A percentile compares a stretch with the other conserved stretches of the same genome.
phyloP scores from a whole-genome alignment of 2,113 vertebrate genomes.

The Alligator sinensis region DNA sequence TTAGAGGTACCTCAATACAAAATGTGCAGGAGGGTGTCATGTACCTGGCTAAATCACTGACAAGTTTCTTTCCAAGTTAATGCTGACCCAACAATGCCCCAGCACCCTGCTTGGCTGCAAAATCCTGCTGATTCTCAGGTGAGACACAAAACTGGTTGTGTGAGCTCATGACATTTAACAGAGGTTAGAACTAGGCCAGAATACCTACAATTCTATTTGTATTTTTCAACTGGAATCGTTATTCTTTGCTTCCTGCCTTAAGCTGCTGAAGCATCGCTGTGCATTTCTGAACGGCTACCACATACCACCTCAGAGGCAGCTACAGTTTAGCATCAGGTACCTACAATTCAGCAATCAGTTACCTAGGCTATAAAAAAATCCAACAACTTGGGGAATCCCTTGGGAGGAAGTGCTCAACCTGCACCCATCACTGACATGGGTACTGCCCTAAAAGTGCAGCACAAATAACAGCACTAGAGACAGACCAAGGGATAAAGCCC shows the following conservation, averaged over 20 bases:
- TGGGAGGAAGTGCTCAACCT: neutral
- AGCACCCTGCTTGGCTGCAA: neutral
- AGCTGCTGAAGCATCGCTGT: neutral
- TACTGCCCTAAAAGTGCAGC: neutral
- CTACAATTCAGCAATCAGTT: neutral
- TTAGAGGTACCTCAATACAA: neutral
- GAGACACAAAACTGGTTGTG: neutral
- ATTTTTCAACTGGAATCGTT: neutral
- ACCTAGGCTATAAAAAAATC: neutral
- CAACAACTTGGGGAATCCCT: neutral
- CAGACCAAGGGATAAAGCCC: neutral
- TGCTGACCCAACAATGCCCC: neutral
- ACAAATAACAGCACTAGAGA: neutral
- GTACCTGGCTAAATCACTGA: neutral
- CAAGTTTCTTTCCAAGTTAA: neutral
- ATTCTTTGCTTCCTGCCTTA: neutral
- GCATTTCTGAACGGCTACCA: neutral
- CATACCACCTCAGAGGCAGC: neutral
- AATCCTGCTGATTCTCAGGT: neutral
- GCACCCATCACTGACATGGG: too few species aligned
- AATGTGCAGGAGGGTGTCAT: neutral
- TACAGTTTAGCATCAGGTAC: neutral
- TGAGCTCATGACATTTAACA: neutral
- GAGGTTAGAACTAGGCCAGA: neutral
- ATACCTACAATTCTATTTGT: neutral